These are phyloP conservation scores for Erpornis zantholeuca DNA, from an alignment of 2,113 vertebrate genomes.

Conservation along the genomic window DNA sequence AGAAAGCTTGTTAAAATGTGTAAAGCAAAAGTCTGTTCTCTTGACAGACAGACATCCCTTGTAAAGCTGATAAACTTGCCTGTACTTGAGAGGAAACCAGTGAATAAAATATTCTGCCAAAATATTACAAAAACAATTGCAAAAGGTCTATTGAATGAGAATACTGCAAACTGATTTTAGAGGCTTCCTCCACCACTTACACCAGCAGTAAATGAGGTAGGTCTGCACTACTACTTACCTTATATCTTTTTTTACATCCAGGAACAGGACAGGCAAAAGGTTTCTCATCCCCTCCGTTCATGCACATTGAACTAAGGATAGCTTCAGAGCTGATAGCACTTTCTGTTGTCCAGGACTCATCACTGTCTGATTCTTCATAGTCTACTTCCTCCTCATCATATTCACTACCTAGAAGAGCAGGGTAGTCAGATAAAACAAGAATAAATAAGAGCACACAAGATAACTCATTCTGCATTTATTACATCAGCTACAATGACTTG, in stretches of 20 bases:
- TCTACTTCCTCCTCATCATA: slow-evolving; percentile 97
- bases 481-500: neutral
- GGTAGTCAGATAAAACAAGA: neutral
- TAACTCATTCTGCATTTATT: slow-evolving; percentile 30
- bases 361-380: slow-evolving; percentile 97
- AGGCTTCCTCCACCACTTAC: neutral
- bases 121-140: neutral
- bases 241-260: slow-evolving; percentile 98
- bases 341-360: slow-evolving; percentile 98
- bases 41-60: neutral
- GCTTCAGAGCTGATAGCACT: slow-evolving; percentile 98
- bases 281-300: slow-evolving; percentile 98
- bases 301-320: slow-evolving; percentile 98
- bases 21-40: neutral
- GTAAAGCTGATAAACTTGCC: neutral
- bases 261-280: slow-evolving; percentile 97
- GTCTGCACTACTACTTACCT: slow-evolving; percentile 71
- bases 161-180: neutral
- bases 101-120: neutral
- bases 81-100: neutral
- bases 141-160: neutral
- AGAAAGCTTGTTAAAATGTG: neutral
- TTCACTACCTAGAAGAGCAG: slow-evolving; percentile 83
- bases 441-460: neutral
- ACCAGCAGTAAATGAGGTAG: neutral